Base-by-base conservation (phyloP, 2,113 vertebrate genomes). In the Ceyx melanurus region DNA sequence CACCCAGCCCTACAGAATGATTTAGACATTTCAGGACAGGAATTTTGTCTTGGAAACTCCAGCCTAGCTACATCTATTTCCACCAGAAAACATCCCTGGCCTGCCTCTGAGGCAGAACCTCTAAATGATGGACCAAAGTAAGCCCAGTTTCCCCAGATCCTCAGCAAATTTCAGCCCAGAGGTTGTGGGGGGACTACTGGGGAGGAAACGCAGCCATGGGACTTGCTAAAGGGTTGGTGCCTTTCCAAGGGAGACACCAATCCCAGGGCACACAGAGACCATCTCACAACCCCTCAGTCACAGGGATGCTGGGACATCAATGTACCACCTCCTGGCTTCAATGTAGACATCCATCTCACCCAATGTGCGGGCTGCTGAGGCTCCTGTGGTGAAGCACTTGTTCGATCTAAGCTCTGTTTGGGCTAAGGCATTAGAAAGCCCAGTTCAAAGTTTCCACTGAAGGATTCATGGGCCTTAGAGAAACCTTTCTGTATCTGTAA, bases 261-360 rank as follows among this genome's bases (percentile, higher is more conserved):
- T 25, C 64, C 54, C 72, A 80, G n/a, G 46, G 28, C 23, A 57
- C 22, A 4, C 77, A 68, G 25, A 11, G 22, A 29, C 11, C 66
- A 23, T 40, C 62, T 60, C 45, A 31, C 48, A 56, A 2, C 22
- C 16, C 9, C 18, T 80, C 28, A 21, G n/a, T 25, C 20, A 33
- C 35, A 48, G 29, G 7, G 29, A 5, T 28, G 79, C 43, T 88
- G 66, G 15, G 35, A 10, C 64, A 31, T 37, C 62, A 33, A 2
- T 0, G 1, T 1, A 35, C n/a, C 54, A 15, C 12, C 12, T 35
- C 23, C 12, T 2, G 0, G 0, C 26, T 26, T 28, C 9, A 65
- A 26, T 1, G 0, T 2, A 22, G 20, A 20, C 35, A 16, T 3
- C 60, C 37, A 14, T 18, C 46, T 42, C 70, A 53, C 7, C 20